Percentiles rank a stretch among this genome's conserved stretches.
Conservation (phyloP, 2,888 invertebrate species). For the Thymelicus lineola region DNA sequence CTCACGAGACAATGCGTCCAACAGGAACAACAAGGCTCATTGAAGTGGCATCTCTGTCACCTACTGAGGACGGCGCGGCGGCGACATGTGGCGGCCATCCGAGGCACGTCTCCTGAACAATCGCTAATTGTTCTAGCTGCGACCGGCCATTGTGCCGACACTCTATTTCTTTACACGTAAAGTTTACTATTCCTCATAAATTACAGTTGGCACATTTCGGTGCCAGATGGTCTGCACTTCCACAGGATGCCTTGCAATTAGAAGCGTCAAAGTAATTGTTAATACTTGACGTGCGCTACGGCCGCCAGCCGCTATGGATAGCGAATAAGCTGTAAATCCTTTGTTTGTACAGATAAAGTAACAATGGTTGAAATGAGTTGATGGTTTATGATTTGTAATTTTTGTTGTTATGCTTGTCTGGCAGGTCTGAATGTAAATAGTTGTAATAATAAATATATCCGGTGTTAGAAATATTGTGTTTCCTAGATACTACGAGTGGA, state of each 20-base stretch:
- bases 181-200: slow-evolving; percentile 23
- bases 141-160: slow-evolving; percentile 10
- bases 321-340: slow-evolving; percentile 41
- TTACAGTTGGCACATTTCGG: slow-evolving; percentile 40
- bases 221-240: slow-evolving; percentile 50
- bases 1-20: slow-evolving; percentile 28
- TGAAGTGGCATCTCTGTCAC: slow-evolving; percentile 35
- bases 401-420: slow-evolving; percentile 4
- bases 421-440: neutral
- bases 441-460: slow-evolving; percentile 3
- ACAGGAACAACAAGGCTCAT: slow-evolving; percentile 27
- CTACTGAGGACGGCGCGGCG: slow-evolving; percentile 13
- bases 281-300: slow-evolving; percentile 40
- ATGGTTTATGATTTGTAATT: slow-evolving; percentile 29
- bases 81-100: slow-evolving; percentile 45
- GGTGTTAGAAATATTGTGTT: neutral
- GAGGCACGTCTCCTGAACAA: slow-evolving; percentile 35
- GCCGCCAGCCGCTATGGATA: slow-evolving; percentile 7
- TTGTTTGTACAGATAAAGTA: slow-evolving; percentile 46
- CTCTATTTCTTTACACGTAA: slow-evolving; percentile 20
- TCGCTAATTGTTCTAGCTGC: slow-evolving; percentile 32
- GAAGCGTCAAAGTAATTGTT: slow-evolving; percentile 44
- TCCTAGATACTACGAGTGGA: no score
- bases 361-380: slow-evolving; percentile 24
- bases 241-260: slow-evolving; percentile 38